A percentile compares a stretch with the other conserved stretches of the same genome.
These are phyloP conservation scores for Anguilla obscura DNA, from an alignment of 2,797 vertebrate species.

Conservation along the genomic window DNA sequence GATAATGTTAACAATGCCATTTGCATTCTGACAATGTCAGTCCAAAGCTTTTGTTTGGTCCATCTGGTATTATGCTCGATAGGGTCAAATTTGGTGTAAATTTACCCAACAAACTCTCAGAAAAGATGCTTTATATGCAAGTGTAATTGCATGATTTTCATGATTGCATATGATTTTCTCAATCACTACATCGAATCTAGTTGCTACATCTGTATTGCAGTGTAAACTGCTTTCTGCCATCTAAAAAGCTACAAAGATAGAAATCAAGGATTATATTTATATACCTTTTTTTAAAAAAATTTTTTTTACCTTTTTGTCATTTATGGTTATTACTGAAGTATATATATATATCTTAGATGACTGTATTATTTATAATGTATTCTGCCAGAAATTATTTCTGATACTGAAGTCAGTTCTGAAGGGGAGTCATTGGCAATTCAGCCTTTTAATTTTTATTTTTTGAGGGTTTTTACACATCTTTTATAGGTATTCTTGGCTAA, in stretches of 20 bases:
- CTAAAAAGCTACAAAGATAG: constrained; percentile 47
- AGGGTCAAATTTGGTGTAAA: constrained; percentile 2
- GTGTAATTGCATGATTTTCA: not conserved
- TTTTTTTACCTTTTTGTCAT: not conserved
- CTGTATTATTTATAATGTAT: constrained; percentile 56
- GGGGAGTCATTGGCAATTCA: constrained; percentile 62
- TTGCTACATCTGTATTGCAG: constrained; percentile 62
- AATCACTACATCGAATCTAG: constrained; percentile 63
- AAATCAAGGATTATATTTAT: constrained; percentile 69
- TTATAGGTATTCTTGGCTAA: constrained; percentile 59
- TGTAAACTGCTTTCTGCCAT: constrained; percentile 64
- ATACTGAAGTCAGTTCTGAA: constrained; percentile 55
- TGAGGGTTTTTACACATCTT: constrained; percentile 57
- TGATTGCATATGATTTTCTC: constrained; percentile 36
- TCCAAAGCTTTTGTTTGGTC: not conserved
- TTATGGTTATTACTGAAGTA: constrained; percentile 36
- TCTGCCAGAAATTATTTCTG: constrained; percentile 63
- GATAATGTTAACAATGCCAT: not conserved
- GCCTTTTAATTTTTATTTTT: constrained; percentile 60
- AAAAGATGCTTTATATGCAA: not conserved
- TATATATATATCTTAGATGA: constrained; percentile 66
- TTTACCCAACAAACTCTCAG: not conserved
- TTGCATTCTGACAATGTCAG: constrained; percentile 4
- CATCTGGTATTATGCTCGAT: not conserved
- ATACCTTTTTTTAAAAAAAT: constrained; percentile 26